These are phyloP conservation scores for Drosophila demipolita DNA, from an alignment of 2,888 invertebrate genomes.

Conservation along the genomic window DNA sequence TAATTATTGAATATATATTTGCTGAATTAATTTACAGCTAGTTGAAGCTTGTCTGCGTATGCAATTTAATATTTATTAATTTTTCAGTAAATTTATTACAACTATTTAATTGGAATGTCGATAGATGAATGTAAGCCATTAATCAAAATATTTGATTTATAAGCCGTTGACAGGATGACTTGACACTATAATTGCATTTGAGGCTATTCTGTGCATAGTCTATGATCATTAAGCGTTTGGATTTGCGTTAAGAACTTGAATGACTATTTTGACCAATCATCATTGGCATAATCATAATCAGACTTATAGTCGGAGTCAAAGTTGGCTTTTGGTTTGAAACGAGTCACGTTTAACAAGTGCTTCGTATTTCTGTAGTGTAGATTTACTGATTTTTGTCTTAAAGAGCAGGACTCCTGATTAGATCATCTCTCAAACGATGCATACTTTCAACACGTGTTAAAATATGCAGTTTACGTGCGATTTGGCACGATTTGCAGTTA, in stretches of 20 bases:
- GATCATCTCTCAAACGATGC: neutral
- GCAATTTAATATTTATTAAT: too few relatives aligned
- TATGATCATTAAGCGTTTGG: conserved; percentile 25
- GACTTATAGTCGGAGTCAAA: conserved; percentile 10
- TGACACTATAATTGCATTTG: neutral
- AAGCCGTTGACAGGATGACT: neutral
- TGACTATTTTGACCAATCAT: conserved; percentile 40
- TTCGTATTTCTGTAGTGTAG: conserved; percentile 16
- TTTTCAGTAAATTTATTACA: neutral
- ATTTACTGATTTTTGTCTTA: conserved; percentile 8
- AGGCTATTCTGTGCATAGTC: conserved; percentile 16
- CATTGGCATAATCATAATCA: conserved; percentile 28
- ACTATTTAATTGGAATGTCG: neutral
- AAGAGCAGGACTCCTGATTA: neutral
- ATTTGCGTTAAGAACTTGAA: conserved; percentile 9
- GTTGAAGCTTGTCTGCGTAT: neutral
- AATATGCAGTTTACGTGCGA: conserved; percentile 36
- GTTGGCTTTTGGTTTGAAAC: conserved; percentile 17
- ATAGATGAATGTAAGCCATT: neutral
- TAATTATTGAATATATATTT: conserved; percentile 26
- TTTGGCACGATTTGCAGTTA: conserved; percentile 12
- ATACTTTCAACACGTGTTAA: conserved; percentile 3
- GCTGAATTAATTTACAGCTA: conserved; percentile 27
- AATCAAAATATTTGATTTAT: neutral
- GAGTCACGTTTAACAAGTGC: conserved; percentile 25